phyloP scores from a whole-genome alignment of 2,797 vertebrate genomes.

The Falco berigora region DNA sequence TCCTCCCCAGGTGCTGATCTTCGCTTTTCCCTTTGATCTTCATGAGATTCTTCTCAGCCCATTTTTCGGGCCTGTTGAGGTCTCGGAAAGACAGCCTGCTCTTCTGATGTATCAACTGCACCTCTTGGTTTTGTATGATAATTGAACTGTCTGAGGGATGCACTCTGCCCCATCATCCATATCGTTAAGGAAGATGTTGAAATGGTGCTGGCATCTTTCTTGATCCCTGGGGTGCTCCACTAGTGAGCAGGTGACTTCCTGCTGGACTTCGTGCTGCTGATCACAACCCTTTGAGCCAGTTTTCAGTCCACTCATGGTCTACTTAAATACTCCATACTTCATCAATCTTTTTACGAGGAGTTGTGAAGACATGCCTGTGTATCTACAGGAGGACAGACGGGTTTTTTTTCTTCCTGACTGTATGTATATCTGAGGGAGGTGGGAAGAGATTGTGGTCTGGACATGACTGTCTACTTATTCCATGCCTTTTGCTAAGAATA shows the following conservation, averaged over 20 bases:
- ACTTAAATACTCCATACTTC: background rate
- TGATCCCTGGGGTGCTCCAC: background rate
- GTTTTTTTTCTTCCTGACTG: background rate
- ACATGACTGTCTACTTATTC: background rate
- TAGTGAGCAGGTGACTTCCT: background rate
- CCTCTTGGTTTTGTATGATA: background rate
- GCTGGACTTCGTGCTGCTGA: background rate
- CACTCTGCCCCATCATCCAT: background rate
- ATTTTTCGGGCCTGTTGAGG: background rate
- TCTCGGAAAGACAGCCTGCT: background rate
- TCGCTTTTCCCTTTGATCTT: background rate
- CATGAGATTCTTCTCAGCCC: background rate
- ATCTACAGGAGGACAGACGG: background rate
- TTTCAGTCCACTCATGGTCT: background rate
- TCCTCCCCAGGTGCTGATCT: background rate
- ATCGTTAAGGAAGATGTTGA: background rate
- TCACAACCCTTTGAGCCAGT: background rate
- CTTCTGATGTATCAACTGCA: background rate
- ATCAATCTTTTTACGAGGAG: background rate
- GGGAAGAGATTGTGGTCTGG: background rate
- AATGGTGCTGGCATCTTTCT: background rate
- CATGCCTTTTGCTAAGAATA: background rate
- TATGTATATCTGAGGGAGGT: background rate
- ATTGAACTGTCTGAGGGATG: background rate
- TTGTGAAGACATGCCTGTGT: background rate